Evolutionary conservation across 2,113 vertebrate genomes (phyloP).

Genomic region (Campylomormyrus numenius): DNA sequence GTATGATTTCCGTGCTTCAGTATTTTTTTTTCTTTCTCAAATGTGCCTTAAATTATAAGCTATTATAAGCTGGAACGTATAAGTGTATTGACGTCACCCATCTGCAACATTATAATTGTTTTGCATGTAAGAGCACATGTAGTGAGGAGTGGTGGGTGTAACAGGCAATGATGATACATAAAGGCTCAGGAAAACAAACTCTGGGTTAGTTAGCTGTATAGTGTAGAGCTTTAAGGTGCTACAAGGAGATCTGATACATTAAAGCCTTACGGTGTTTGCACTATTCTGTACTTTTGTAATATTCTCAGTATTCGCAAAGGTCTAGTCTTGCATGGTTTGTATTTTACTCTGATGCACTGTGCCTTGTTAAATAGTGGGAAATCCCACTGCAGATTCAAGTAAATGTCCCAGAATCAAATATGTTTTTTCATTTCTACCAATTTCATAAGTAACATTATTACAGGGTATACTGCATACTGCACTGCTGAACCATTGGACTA

Average conservation of each 20-base stretch:
- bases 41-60: not conserved
- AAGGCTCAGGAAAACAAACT: not conserved
- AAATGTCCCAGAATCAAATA: not conserved
- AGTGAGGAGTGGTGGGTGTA: not conserved
- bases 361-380: not conserved
- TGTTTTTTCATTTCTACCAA: not conserved
- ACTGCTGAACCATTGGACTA: not conserved
- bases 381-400: not conserved
- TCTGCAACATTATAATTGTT: not conserved
- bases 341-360: not conserved
- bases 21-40: not conserved
- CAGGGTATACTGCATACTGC: not conserved
- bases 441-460: not conserved
- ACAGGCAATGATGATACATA: not conserved
- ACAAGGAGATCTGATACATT: not conserved
- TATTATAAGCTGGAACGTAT: not conserved
- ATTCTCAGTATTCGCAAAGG: not conserved
- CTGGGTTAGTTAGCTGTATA: not conserved
- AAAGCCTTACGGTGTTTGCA: not conserved
- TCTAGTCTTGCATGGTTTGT: not conserved
- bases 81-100: not conserved
- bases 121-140: not conserved
- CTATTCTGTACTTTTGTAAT: not conserved
- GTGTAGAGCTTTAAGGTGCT: not conserved
- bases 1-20: not conserved